Base-by-base conservation (phyloP, 2,113 vertebrate genomes). In the Bos javanicus region DNA sequence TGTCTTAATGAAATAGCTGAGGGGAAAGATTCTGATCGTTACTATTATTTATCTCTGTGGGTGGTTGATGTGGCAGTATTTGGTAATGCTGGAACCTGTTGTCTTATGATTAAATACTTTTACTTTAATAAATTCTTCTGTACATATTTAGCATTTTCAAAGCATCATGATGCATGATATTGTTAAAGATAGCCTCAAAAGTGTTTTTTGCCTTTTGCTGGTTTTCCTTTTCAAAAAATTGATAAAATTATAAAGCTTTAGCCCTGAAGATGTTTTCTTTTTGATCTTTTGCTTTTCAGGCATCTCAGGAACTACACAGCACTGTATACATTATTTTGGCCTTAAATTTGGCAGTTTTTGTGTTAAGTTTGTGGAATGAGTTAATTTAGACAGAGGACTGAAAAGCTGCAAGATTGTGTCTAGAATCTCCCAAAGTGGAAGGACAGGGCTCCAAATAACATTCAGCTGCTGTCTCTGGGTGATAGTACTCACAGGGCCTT, bases 211-310 rank as follows among this genome's bases (percentile, higher is more conserved):
- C 46, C 17, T 33, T 97, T 96, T 96, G 26, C 14, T 91, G 56
- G 28, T 91, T 97, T 92, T 95, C 90, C 54, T 67, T 17, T 84
- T 82, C 43, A 89, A 19, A 96, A 80, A 94, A 71, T 26, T 94
- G 80, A 83, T 48, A 81, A 52, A 89, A 94, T 74, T 91, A 33
- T 56, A 96, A 71, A 71, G 21, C 10, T 87, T 95, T 95, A 90
- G 80, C 52, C 25, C 48, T n/a, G 15, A 50, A 88, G 36, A 71
- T 92, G n/a, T 76, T 96, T 93, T 80, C 15, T 93, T 30, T 90
- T 91, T 83, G 17, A 82, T 92, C 43, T n/a, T 87, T 91, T 96
- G n/a, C 2, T 11, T 48, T 57, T 86, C 2, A 19, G 56, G 19
- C 48, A 71, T 86, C 52, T 80, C 80, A 54, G 19, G 52, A 92